Evolutionary conservation across 2,113 vertebrate species (phyloP).

Genomic region (Tachuris rubrigastra): DNA sequence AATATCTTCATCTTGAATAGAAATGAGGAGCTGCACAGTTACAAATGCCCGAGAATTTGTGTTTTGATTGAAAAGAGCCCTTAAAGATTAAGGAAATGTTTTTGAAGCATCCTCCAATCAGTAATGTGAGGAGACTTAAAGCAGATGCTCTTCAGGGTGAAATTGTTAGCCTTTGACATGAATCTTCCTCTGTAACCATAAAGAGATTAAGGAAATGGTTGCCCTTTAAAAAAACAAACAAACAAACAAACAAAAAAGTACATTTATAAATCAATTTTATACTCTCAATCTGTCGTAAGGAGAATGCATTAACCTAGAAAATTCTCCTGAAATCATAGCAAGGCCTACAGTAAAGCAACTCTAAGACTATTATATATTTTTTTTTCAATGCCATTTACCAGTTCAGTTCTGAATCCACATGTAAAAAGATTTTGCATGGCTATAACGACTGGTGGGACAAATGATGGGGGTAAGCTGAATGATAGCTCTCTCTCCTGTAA

Average conservation of each 20-base stretch:
- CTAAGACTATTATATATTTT: neutral
- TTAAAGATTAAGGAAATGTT: neutral
- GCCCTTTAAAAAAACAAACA: neutral
- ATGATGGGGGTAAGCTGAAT: neutral
- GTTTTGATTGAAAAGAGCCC: neutral
- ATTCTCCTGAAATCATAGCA: neutral
- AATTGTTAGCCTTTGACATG: neutral
- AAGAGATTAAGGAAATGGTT: neutral
- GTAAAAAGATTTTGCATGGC: neutral
- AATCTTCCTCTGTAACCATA: neutral
- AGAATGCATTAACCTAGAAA: neutral
- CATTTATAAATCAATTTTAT: neutral
- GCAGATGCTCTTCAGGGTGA: neutral
- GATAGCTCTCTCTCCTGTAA: neutral
- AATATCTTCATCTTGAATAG: neutral
- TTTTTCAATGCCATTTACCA: neutral
- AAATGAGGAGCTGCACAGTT: neutral
- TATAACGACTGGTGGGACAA: neutral
- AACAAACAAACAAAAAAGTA: accelerated
- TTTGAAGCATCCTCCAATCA: neutral
- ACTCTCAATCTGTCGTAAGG: neutral
- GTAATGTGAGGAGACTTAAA: neutral
- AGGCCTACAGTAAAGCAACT: neutral
- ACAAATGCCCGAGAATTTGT: neutral
- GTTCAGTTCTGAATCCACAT: neutral